Conservation (phyloP, 2,113 vertebrate species). For the crab-eating macaque (Macaca fascicularis) region T2T-MFA8v1.1 NC_088379.1:43550001-43550500, state of each 20-base stretch:
- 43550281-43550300: not conserved
- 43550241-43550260: not conserved
- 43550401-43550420: not conserved
- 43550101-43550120: constrained; percentile 29
- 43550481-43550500: not conserved
- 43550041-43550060: not conserved
- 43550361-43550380: not conserved
- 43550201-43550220: not conserved
- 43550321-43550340: not conserved
- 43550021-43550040: not conserved
- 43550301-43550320: not conserved
- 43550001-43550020: not conserved
- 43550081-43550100: not conserved
- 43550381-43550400: not conserved
- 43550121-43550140: not conserved
- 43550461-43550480: not conserved
- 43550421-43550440: not conserved
- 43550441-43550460: not conserved
- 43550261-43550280: not conserved
- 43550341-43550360: not conserved
- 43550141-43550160: not conserved
- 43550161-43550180: not conserved
- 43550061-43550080: not conserved
- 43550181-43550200: not conserved
- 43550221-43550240: not conserved